These are phyloP conservation scores for Apodemia duryi DNA, from an alignment of 2,888 invertebrate genomes.

Conservation along the genomic window DNA sequence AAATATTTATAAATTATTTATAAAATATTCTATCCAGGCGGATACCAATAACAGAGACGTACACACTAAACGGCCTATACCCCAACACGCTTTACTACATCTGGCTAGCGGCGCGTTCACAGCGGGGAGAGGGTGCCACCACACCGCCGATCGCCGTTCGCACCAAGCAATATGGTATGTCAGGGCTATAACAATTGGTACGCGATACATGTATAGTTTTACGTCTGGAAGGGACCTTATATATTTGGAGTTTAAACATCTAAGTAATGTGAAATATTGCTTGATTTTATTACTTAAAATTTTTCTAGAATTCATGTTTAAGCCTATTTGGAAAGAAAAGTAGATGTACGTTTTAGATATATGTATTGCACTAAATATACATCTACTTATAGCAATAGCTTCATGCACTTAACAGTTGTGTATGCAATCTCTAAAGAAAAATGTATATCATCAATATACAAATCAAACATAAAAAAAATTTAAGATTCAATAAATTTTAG, in stretches of 20 bases:
- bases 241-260: neutral
- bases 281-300: too few species aligned
- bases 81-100: conserved; percentile 98
- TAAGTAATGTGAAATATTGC: neutral
- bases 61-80: conserved; percentile 93
- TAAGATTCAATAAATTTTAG: too few species aligned
- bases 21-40: conserved; percentile 59
- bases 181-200: neutral
- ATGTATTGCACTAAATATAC: neutral
- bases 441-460: too few species aligned
- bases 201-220: neutral
- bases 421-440: too few species aligned
- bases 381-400: neutral
- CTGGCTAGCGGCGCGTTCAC: conserved; percentile 96
- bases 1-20: neutral
- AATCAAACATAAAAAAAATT: too few species aligned
- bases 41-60: conserved; percentile 90
- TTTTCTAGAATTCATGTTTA: too few species aligned
- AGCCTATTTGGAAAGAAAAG: neutral
- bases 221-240: conserved; percentile 21
- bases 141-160: conserved; percentile 96
- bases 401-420: neutral
- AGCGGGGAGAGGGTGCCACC: conserved; percentile 96
- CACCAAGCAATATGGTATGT: conserved; percentile 99
- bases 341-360: neutral